A percentile compares a stretch with the other conserved stretches of the same genome.
Evolutionary conservation across 2,113 vertebrate genomes (phyloP).

Genomic region (Myotis davidii): DNA sequence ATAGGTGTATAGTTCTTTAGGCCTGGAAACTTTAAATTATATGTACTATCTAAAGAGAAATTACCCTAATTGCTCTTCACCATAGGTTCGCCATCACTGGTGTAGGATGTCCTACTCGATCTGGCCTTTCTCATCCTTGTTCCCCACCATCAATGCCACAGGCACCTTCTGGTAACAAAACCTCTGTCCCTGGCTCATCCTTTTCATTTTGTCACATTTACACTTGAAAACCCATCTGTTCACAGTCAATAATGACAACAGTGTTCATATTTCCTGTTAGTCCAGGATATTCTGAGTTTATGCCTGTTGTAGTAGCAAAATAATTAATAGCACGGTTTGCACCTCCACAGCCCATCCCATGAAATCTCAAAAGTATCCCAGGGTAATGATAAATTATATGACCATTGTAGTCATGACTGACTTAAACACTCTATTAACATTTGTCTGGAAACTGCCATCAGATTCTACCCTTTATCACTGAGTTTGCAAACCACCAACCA

Average conservation of each 20-base stretch:
- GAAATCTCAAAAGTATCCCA: not conserved
- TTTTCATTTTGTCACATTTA: not conserved
- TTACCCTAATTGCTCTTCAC: too few species aligned
- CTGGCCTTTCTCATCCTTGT: not conserved
- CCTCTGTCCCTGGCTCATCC: not conserved
- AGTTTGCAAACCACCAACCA: not conserved
- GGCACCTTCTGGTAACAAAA: not conserved
- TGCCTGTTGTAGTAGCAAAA: not conserved
- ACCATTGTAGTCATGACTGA: not conserved
- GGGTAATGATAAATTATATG: not conserved
- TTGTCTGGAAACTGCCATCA: not conserved
- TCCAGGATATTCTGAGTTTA: not conserved
- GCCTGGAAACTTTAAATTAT: too few species aligned
- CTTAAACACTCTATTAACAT: conserved; percentile 6
- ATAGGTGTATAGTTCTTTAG: too few species aligned
- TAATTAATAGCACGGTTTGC: not conserved
- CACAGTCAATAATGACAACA: not conserved
- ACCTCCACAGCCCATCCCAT: not conserved
- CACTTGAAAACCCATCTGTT: not conserved
- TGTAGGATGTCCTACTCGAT: not conserved
- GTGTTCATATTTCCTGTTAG: not conserved
- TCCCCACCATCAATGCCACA: not conserved
- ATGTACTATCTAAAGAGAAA: too few species aligned
- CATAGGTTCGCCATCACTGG: too few species aligned
- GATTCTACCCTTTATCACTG: not conserved